Conservation (phyloP, 2,797 vertebrate genomes). For the Pyrocephalus nanus region DNA sequence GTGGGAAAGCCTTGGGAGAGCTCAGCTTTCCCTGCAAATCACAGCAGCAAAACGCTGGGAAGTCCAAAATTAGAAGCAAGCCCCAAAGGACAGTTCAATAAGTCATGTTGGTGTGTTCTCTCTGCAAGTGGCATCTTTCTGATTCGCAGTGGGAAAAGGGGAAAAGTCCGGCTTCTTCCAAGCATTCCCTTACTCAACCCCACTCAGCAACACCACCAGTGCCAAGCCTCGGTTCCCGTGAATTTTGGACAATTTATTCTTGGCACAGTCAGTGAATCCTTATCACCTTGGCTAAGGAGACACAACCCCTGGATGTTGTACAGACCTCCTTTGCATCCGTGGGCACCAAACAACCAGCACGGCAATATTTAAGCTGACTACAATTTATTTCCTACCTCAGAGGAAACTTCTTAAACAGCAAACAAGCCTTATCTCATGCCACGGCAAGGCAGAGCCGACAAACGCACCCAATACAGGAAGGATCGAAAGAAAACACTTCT, state of each 20-base stretch:
- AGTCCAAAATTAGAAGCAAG: not conserved
- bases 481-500: not conserved
- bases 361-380: no score
- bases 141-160: accelerated
- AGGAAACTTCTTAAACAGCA: not conserved
- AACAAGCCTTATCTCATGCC: accelerated
- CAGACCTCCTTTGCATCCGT: not conserved
- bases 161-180: not conserved
- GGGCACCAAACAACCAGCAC: not conserved
- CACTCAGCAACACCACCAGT: accelerated
- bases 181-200: not conserved
- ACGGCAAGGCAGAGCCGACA: not conserved
- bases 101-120: accelerated
- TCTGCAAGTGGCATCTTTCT: accelerated
- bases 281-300: not conserved
- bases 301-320: accelerated
- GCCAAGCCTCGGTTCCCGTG: not conserved
- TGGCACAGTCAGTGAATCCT: not conserved
- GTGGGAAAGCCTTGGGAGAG: not conserved
- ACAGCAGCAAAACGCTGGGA: accelerated
- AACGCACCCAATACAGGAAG: accelerated
- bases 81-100: not conserved
- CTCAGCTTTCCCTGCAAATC: not conserved
- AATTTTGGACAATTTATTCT: not conserved
- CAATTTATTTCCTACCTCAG: not conserved